Conservation (phyloP, 2,113 vertebrate genomes). For the Halcyon malimbica region DNA sequence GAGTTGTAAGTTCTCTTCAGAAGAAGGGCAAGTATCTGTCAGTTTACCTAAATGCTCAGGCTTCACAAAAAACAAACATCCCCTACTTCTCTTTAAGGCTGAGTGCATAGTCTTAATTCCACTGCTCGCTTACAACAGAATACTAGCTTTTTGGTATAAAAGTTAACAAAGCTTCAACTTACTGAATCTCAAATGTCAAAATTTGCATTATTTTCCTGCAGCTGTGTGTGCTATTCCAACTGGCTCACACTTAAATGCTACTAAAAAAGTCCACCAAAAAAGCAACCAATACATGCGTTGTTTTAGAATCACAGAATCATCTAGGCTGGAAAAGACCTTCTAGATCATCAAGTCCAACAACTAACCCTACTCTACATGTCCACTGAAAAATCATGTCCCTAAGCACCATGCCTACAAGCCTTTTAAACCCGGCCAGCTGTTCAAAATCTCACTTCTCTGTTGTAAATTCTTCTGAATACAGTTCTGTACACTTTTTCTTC, state of each 20-base stretch:
- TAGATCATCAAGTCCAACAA: too few relatives aligned
- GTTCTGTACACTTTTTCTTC: not conserved
- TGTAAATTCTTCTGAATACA: not conserved
- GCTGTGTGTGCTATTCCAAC: not conserved
- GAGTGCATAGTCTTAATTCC: not conserved
- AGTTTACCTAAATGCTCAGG: not conserved
- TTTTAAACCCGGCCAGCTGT: not conserved
- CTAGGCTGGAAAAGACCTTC: too few relatives aligned
- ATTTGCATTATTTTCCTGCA: constrained; percentile 38
- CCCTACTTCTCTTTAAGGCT: not conserved
- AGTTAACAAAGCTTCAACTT: constrained; percentile 38
- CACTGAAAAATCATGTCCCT: too few relatives aligned
- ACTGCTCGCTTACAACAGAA: not conserved
- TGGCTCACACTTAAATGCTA: not conserved
- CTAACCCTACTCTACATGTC: too few relatives aligned
- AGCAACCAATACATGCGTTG: not conserved
- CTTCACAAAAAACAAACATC: not conserved
- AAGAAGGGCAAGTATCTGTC: not conserved
- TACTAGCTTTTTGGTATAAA: not conserved
- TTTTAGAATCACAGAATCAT: not conserved
- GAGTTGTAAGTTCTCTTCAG: not conserved
- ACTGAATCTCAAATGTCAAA: constrained; percentile 20
- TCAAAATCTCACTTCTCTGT: not conserved
- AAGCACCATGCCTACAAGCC: too few relatives aligned
- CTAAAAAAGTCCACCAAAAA: not conserved